Evolutionary conservation across 1,140 invertebrate genomes (phyloP), one percentile per base, ranked within the genome.

Genomic region (Sinella curviseta): DNA sequence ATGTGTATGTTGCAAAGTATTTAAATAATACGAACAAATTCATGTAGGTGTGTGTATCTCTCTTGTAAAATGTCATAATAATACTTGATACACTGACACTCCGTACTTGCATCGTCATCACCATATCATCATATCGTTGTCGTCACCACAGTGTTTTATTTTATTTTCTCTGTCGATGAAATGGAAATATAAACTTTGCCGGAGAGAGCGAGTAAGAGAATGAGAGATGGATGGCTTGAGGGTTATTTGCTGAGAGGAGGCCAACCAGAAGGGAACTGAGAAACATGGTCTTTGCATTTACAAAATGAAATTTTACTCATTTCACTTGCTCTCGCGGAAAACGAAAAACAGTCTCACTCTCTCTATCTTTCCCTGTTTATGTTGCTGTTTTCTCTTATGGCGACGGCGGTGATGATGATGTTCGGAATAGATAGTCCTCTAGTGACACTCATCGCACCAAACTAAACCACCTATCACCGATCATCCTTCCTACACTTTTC

Each of bases 241-340:
- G 65, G 65, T 70, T 70, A 70, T 70, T 70, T 70, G 65, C 75
- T 33, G 36, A 76, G 54, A 16, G 39, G 39, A 55, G 75, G 54
- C 36, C 28, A 31, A 55, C 8, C 75, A 55, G 36, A 31, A 76
- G 75, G 75, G 36, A 76, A 55, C 36, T 24, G 28, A 26, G 36
- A 74, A 77, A 73, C 60, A 78, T 73, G 77, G 65, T 48, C 65
- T 78, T 34, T 78, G 77, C 77, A 78, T 78, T 78, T 78, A 67
- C 33, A 70, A 78, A 78, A 78, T 78, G 77, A 70, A 78, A 70
- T 70, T 70, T 70, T 70, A 70, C 48, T 78, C 77, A 36, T 28
- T 12, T 31, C 65, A 39, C 39, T 77, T 74, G 57, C 34, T 57
- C 34, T 77, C 55, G 57, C 65, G 4, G 60, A 30, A 67, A 35